Evolutionary conservation across 2,113 vertebrate species (phyloP).

Genomic region (Cynopterus brachyotis): DNA sequence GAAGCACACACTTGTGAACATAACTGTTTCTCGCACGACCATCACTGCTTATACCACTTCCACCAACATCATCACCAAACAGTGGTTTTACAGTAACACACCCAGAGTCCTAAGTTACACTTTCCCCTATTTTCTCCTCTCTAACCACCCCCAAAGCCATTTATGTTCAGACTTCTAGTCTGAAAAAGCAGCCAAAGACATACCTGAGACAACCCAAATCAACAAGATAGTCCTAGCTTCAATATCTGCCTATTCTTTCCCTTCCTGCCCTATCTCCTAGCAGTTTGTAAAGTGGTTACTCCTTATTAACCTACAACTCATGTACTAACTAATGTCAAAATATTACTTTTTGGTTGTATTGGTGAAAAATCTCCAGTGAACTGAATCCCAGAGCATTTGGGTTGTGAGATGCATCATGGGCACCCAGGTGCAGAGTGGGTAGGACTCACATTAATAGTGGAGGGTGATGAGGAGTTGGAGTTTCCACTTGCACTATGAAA

Average conservation of each 20-base stretch:
- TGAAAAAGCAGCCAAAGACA: background rate
- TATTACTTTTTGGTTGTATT: background rate
- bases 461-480: background rate
- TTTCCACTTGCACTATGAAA: background rate
- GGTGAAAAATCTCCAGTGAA: background rate
- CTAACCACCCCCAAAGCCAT: no score
- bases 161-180: background rate
- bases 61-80: background rate
- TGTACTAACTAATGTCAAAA: background rate
- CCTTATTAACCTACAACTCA: background rate
- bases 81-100: background rate
- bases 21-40: background rate
- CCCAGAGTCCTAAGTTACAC: background rate
- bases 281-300: background rate
- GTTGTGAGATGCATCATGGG: background rate
- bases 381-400: background rate
- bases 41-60: background rate
- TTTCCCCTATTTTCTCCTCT: background rate
- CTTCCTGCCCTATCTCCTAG: background rate
- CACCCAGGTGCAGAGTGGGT: background rate
- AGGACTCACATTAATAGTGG: background rate
- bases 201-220: background rate
- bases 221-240: background rate
- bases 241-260: background rate
- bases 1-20: background rate